These are phyloP conservation scores for Equus przewalskii DNA, from an alignment of 2,113 vertebrate species.

Conservation along the genomic window DNA sequence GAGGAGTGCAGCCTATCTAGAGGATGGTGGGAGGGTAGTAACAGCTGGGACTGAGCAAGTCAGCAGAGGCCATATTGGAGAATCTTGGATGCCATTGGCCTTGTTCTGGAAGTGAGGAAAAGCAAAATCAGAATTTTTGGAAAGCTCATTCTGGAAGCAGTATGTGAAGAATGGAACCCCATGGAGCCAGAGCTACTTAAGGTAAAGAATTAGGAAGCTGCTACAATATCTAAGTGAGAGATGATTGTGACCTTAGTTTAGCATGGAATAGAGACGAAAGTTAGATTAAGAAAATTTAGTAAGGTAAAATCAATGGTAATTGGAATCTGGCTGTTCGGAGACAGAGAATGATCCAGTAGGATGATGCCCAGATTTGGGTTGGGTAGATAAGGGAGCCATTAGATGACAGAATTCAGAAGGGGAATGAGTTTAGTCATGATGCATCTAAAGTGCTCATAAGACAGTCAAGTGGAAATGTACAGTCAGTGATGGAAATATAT, in stretches of 20 bases:
- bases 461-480: slow-evolving; percentile 16
- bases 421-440: background rate
- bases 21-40: background rate
- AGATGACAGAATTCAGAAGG: slow-evolving; percentile 39
- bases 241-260: background rate
- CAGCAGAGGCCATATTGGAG: background rate
- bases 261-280: background rate
- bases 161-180: background rate
- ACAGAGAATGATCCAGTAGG: background rate
- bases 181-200: background rate
- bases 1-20: background rate
- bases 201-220: slow-evolving; percentile 9
- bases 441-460: background rate
- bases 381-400: slow-evolving; percentile 22
- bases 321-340: background rate
- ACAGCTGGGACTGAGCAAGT: background rate
- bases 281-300: slow-evolving; percentile 8
- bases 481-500: background rate
- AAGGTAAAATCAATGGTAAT: slow-evolving; percentile 9
- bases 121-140: slow-evolving; percentile 45
- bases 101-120: slow-evolving; percentile 23
- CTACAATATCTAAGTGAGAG: background rate
- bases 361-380: slow-evolving; percentile 6
- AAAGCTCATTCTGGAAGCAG: slow-evolving; percentile 42
- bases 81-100: slow-evolving; percentile 13